These are phyloP conservation scores for Dermochelys coriacea DNA, from an alignment of 2,797 vertebrate genomes.

Conservation along the genomic window DNA sequence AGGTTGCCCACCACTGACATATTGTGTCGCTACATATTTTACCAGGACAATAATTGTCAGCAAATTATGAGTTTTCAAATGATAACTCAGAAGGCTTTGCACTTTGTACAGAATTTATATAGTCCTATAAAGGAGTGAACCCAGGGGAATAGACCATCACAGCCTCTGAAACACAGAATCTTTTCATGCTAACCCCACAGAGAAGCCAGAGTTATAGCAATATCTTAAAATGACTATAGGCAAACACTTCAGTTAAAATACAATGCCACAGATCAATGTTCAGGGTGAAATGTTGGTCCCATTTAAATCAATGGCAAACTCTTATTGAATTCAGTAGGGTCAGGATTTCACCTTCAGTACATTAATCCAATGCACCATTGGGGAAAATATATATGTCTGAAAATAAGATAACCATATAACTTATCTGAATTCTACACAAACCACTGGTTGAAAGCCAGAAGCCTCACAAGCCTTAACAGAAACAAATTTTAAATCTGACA, in stretches of 20 bases:
- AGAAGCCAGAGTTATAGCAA: background rate
- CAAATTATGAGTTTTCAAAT: no score
- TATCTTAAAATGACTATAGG: background rate
- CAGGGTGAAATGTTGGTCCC: background rate
- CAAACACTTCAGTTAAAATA: background rate
- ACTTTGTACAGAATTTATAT: no score
- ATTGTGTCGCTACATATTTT: no score
- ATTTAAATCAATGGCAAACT: background rate
- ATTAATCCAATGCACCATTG: background rate
- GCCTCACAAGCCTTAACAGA: slow-evolving; percentile 53
- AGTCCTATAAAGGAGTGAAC: no score
- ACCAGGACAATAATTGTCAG: no score
- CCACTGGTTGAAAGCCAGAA: slow-evolving; percentile 42
- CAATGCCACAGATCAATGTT: background rate
- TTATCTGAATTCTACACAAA: slow-evolving; percentile 52
- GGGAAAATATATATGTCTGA: background rate
- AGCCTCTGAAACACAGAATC: background rate
- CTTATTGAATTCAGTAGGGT: background rate
- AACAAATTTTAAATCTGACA: slow-evolving; percentile 68
- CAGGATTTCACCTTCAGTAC: background rate
- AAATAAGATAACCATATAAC: slow-evolving; percentile 30
- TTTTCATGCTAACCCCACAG: background rate
- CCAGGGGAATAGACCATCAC: background rate
- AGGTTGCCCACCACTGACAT: no score
- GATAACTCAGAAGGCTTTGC: no score